phyloP scores from a whole-genome alignment of 2,888 invertebrate genomes.

The Parelbella ahira region DNA sequence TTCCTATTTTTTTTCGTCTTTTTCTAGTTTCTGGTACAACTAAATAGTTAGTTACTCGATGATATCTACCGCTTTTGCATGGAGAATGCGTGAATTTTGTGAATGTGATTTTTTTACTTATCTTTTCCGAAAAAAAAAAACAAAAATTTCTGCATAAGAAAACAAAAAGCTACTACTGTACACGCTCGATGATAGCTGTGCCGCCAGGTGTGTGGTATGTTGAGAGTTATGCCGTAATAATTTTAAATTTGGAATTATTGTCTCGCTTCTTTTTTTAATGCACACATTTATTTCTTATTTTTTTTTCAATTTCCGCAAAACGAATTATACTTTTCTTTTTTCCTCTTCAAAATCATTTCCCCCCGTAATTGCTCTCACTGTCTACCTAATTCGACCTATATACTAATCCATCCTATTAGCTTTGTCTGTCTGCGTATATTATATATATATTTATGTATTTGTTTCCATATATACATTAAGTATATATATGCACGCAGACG shows the following conservation, averaged over 20 bases:
- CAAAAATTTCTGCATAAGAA: too few species aligned
- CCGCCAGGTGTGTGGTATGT: slow-evolving; percentile 57
- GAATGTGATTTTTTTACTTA: slow-evolving; percentile 19
- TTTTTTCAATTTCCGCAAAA: slow-evolving; percentile 40
- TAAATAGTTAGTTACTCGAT: too few species aligned
- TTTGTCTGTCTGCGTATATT: slow-evolving; percentile 21
- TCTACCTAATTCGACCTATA: slow-evolving; percentile 19
- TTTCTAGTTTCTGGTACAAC: too few species aligned
- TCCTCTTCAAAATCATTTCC: too few species aligned
- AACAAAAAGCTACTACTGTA: too few species aligned
- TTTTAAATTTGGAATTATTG: slow-evolving; percentile 30
- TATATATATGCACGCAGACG: too few species aligned
- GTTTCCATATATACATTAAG: too few species aligned
- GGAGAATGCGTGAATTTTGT: slow-evolving; percentile 29
- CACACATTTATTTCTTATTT: slow-evolving; percentile 58
- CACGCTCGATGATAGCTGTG: slow-evolving; percentile 69
- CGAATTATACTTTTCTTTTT: too few species aligned
- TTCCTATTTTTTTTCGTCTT: too few species aligned
- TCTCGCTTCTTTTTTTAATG: slow-evolving; percentile 30
- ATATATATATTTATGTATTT: too few species aligned
- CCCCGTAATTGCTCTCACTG: slow-evolving; percentile 19
- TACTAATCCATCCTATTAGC: slow-evolving; percentile 24
- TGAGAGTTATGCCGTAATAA: slow-evolving; percentile 15
- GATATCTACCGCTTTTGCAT: slow-evolving; percentile 37
- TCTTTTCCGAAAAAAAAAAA: too few species aligned